Evolutionary conservation across 2,797 vertebrate genomes (phyloP).

Genomic region (Phyllotis vaccarum): DNA sequence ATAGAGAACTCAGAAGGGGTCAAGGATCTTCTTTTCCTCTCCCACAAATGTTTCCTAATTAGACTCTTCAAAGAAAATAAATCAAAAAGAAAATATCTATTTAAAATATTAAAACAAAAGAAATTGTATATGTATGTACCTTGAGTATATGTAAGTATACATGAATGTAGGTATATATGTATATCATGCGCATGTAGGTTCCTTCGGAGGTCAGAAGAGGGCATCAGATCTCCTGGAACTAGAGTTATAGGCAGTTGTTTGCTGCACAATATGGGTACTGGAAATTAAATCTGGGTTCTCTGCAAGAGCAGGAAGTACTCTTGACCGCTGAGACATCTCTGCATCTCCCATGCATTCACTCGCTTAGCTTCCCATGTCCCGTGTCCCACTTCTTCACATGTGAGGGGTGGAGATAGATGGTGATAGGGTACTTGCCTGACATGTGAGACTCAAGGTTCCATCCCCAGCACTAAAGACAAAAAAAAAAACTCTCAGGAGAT

Average conservation of each 20-base stretch:
- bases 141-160: not conserved
- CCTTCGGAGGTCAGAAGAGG: not conserved
- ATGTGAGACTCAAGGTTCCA: not conserved
- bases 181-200: not conserved
- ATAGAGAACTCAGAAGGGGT: not conserved
- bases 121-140: not conserved
- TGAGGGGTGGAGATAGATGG: not conserved
- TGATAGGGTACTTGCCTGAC: not conserved
- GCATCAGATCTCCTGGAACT: not conserved
- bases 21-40: not conserved
- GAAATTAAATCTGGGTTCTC: not conserved
- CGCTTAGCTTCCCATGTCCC: not conserved
- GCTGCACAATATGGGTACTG: not conserved
- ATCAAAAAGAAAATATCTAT: not conserved
- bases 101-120: not conserved
- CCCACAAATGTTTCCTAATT: not conserved
- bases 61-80: conserved; percentile 2
- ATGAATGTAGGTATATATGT: no score
- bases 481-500: not conserved
- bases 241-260: not conserved
- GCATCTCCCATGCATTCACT: not conserved
- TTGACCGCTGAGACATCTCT: not conserved
- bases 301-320: not conserved
- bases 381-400: not conserved
- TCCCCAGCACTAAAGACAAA: not conserved